Percentiles rank a stretch among this genome's conserved stretches.
phyloP scores from a whole-genome alignment of 2,888 invertebrate species.

The Laothoe populi region DNA sequence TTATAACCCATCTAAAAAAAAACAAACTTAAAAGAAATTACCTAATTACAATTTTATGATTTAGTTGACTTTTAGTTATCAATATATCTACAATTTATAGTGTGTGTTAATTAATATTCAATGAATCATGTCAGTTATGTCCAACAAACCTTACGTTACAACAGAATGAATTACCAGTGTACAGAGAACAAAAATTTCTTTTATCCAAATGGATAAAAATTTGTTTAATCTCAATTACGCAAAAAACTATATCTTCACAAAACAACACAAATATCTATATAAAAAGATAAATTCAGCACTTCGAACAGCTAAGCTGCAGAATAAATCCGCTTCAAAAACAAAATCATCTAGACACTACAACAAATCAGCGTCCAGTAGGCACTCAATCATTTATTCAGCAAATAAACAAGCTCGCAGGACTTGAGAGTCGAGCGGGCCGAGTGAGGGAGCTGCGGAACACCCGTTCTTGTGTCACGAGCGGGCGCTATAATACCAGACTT shows the following conservation, averaged over 20 bases:
- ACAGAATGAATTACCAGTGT: not conserved
- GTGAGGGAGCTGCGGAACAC: not conserved
- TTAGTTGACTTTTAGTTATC: too few relatives aligned
- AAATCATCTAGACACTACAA: conserved; percentile 5
- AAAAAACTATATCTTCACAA: not conserved
- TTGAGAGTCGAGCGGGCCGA: not conserved
- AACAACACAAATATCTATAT: not conserved
- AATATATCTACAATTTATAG: too few relatives aligned
- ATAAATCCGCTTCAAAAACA: conserved; percentile 10
- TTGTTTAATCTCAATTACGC: too few relatives aligned
- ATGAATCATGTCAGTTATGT: too few relatives aligned
- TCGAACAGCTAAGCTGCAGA: conserved; percentile 1
- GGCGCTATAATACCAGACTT: conserved; percentile 11
- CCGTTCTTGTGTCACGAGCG: not conserved
- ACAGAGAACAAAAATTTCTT: not conserved
- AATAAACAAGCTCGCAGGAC: conserved; percentile 7
- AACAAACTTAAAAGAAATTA: too few relatives aligned
- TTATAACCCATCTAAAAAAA: too few relatives aligned
- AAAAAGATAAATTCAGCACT: not conserved
- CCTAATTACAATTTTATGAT: too few relatives aligned
- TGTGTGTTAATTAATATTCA: too few relatives aligned
- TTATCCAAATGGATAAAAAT: too few relatives aligned
- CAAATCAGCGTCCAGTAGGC: conserved; percentile 11
- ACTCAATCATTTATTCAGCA: conserved; percentile 22
- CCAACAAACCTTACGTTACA: too few relatives aligned